Conservation (phyloP, 35 echinoderm and acorn worm species). For the Antedon bifida region DNA sequence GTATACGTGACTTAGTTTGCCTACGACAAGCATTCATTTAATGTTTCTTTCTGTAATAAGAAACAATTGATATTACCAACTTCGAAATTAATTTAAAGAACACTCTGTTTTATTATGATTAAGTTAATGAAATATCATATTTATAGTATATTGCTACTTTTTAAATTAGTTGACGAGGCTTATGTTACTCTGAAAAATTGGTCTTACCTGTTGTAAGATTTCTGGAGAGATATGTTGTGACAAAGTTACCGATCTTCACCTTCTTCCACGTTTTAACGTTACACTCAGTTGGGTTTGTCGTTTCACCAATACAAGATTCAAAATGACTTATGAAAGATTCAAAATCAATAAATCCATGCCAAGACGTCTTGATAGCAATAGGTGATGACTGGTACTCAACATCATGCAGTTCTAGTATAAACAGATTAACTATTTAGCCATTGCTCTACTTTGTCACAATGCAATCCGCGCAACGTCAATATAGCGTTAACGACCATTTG, state of each 20-base stretch:
- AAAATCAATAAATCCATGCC: too few relatives aligned
- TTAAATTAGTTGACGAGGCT: neutral
- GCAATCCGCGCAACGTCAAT: too few relatives aligned
- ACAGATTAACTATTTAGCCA: neutral
- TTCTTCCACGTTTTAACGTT: neutral
- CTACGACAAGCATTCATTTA: too few relatives aligned
- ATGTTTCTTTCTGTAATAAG: too few relatives aligned
- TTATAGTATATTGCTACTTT: neutral
- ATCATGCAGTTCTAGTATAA: conserved; percentile 15
- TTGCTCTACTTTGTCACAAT: too few relatives aligned
- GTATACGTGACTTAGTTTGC: too few relatives aligned
- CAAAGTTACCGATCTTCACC: neutral
- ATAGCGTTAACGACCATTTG: too few relatives aligned
- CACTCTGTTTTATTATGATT: neutral
- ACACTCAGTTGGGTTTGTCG: neutral
- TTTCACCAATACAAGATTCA: conserved; percentile 3
- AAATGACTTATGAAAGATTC: conserved; percentile 7
- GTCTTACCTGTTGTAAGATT: conserved; percentile 5
- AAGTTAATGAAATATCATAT: neutral
- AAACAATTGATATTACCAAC: too few relatives aligned
- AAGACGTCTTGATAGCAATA: neutral
- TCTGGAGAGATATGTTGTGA: neutral
- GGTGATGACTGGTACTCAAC: conserved; percentile 20
- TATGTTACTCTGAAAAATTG: neutral
- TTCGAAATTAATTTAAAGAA: too few relatives aligned